phyloP scores from a whole-genome alignment of 1,140 invertebrate species.

The Gryllus bimaculatus region DNA sequence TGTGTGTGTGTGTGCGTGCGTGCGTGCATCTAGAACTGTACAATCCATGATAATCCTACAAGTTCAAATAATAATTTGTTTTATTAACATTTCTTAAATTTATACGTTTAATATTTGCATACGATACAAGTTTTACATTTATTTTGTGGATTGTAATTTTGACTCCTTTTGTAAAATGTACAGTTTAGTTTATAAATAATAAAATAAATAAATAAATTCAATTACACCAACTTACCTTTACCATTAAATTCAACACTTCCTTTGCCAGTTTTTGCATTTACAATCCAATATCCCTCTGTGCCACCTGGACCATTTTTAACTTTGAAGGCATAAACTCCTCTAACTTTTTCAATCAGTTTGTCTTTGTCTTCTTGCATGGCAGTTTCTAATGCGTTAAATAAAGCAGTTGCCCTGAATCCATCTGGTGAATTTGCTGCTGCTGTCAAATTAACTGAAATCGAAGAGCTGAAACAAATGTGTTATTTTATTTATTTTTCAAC shows the following conservation, averaged over 20 bases:
- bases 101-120: too few species aligned
- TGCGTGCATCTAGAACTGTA: too few species aligned
- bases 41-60: too few species aligned
- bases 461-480: neutral
- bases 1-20: too few species aligned
- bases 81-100: too few species aligned
- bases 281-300: constrained; percentile 74
- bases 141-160: too few species aligned
- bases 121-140: too few species aligned
- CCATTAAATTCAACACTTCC: constrained; percentile 74
- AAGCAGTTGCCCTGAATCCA: constrained; percentile 64
- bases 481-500: neutral
- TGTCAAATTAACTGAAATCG: neutral
- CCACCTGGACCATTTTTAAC: constrained; percentile 67
- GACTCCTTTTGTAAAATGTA: too few species aligned
- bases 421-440: constrained; percentile 34
- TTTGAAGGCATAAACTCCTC: constrained; percentile 81
- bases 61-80: too few species aligned
- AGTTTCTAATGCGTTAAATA: constrained; percentile 69
- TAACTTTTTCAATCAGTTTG: constrained; percentile 71
- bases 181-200: neutral
- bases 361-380: constrained; percentile 74
- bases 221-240: constrained; percentile 41
- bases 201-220: neutral
- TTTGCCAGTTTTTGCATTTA: constrained; percentile 80